These are phyloP conservation scores for Lithobates sylvaticus DNA, from an alignment of 2,797 vertebrate genomes.

Conservation along the genomic window DNA sequence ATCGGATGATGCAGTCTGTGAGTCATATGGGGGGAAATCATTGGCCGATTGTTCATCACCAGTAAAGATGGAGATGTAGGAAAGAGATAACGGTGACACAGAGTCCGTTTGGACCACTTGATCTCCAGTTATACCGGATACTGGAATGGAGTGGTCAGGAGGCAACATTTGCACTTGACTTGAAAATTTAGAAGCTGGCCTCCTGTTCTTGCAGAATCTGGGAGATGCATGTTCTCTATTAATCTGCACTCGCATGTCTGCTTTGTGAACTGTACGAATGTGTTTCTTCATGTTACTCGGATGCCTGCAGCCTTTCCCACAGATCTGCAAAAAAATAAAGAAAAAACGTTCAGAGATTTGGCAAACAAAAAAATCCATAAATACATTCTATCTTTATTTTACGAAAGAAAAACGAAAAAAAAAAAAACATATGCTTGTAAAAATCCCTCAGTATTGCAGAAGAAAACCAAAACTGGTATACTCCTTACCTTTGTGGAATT, in stretches of 20 bases:
- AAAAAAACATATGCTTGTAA: too few relatives aligned
- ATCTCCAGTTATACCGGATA: background rate
- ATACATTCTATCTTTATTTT: too few relatives aligned
- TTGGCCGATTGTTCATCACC: slow-evolving; percentile 16
- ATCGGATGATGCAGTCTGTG: slow-evolving; percentile 30
- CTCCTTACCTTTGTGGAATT: too few relatives aligned
- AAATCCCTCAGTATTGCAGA: too few relatives aligned
- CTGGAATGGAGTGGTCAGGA: slow-evolving; percentile 5
- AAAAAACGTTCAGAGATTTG: too few relatives aligned
- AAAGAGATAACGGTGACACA: slow-evolving; percentile 42
- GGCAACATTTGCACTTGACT: background rate
- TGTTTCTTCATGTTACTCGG: slow-evolving; percentile 65
- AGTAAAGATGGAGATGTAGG: slow-evolving; percentile 40
- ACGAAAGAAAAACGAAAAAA: background rate
- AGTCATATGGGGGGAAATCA: slow-evolving; percentile 14
- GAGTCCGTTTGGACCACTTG: slow-evolving; percentile 38
- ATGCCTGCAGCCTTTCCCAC: slow-evolving; percentile 63
- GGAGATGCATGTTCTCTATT: slow-evolving; percentile 63
- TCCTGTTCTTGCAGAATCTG: slow-evolving; percentile 58
- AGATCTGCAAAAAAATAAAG: slow-evolving; percentile 48
- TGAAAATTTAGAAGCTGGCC: slow-evolving; percentile 35
- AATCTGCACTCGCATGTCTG: slow-evolving; percentile 63
- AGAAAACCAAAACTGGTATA: too few relatives aligned
- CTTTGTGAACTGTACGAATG: slow-evolving; percentile 62
- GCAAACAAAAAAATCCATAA: background rate